Base-by-base conservation (phyloP, 2,797 vertebrate species). In the Bovichtus variegatus region DNA sequence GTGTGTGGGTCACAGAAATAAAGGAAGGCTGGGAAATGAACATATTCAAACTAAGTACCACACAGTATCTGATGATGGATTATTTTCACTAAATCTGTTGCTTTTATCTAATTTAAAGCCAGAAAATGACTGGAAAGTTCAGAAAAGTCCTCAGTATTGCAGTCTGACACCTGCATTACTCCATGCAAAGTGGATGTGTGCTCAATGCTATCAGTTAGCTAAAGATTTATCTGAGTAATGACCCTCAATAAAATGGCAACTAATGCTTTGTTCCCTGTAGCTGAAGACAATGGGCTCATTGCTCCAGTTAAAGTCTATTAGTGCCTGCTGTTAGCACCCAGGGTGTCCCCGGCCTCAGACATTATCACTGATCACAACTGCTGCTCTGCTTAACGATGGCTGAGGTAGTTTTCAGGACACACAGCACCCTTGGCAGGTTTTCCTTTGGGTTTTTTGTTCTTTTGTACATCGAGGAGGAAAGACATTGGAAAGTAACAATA, bases 281-380 rank as follows among this genome's bases (percentile, higher is more conserved):
- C 27, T 38, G 44, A 61, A 63, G 64, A 81, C 78, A 88, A 83
- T 12, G 55, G 70, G n/a, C 62, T 82, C 41, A 58, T 61, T 75
- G 80, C 68, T 78, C 47, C 72, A 41, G 53, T 84, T 81, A 59
- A 67, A 72, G 72, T 82, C 79, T 68, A 76, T 90, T 85, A 86
- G 77, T n/a, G 21, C 47, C 75, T 82, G 76, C 75, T 61, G 64
- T 78, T 61, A 62, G 21, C 63, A 38, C 53, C 55, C 51, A 8
- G 19, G 27, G 55, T 67, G 54, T 76, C 29, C 34, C 40, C 7
- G 31, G 31, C 31, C 46, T 19, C 59, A 27, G 21, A 38, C 71
- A 23, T 15, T 1, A 57, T 47, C 63, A 21, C 59, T 63, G 23
- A 71, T 55, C 62, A 72, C 38, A 38, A 13, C 53, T 49, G 9